Evolutionary conservation across 2,888 invertebrate genomes (phyloP).

Genomic region (Elmis aenea): DNA sequence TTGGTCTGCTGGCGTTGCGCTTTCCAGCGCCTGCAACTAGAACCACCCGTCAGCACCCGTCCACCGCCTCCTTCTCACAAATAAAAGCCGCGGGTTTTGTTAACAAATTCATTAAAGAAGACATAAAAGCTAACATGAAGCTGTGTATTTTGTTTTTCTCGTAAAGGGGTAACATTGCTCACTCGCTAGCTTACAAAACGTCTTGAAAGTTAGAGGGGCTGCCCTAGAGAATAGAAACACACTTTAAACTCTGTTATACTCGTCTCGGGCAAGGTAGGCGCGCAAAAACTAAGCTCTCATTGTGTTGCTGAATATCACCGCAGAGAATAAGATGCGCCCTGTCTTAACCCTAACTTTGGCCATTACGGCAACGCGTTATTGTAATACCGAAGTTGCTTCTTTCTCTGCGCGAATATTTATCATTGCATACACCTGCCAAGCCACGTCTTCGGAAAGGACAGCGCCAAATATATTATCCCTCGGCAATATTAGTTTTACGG

Average conservation of each 20-base stretch:
- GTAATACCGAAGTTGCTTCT: constrained; percentile 42
- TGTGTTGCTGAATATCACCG: constrained; percentile 43
- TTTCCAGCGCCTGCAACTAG: constrained; percentile 44
- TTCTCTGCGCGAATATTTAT: constrained; percentile 39
- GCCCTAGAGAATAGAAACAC: constrained; percentile 39
- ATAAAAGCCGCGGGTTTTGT: constrained; percentile 13
- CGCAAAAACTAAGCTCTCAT: constrained; percentile 41
- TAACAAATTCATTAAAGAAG: constrained; percentile 23
- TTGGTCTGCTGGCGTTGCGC: constrained; percentile 42
- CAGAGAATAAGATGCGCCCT: constrained; percentile 42
- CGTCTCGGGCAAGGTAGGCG: constrained; percentile 35
- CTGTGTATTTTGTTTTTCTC: constrained; percentile 18
- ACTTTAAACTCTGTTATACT: constrained; percentile 36
- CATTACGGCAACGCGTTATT: constrained; percentile 43
- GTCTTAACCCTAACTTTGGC: constrained; percentile 44
- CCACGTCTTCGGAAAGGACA: too few species aligned
- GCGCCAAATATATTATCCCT: too few species aligned
- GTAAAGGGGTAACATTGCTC: constrained; percentile 26
- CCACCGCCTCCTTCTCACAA: constrained; percentile 19
- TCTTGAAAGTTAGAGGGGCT: constrained; percentile 31
- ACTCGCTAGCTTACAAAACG: constrained; percentile 30
- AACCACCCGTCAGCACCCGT: constrained; percentile 37
- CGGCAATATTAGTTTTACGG: too few species aligned
- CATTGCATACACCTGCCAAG: constrained; percentile 33
- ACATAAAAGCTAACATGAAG: constrained; percentile 12